Evolutionary conservation across 2,888 invertebrate species (phyloP).

Genomic region (Drosophila helvetica): DNA sequence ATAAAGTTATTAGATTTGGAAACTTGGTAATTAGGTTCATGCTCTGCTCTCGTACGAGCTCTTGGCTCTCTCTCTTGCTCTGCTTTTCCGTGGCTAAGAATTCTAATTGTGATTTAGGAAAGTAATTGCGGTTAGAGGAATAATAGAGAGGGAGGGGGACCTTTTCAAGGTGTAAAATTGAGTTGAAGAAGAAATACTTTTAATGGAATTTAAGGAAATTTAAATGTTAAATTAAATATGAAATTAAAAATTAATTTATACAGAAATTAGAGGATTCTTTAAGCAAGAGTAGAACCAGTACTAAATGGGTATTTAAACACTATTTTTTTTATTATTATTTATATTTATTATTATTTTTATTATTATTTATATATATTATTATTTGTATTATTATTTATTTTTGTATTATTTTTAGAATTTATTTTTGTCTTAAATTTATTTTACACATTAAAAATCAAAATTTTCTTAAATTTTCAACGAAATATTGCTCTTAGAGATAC

Average conservation of each 20-base stretch:
- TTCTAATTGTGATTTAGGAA: neutral
- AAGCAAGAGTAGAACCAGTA: neutral
- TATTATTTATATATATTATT: too few relatives aligned
- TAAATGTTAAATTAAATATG: too few relatives aligned
- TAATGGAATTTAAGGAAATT: neutral
- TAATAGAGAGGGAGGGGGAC: neutral
- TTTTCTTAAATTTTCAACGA: neutral
- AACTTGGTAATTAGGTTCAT: conserved; percentile 48
- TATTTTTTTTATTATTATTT: too few relatives aligned
- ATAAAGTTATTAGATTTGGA: conserved; percentile 51
- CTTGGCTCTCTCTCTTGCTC: conserved; percentile 26
- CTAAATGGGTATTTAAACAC: too few relatives aligned
- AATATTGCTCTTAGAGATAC: neutral
- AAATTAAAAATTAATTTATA: neutral
- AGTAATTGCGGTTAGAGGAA: neutral
- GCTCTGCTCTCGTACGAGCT: conserved; percentile 16
- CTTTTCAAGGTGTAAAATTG: neutral
- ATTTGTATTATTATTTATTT: too few relatives aligned
- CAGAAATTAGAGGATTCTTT: neutral
- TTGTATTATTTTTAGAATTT: too few relatives aligned
- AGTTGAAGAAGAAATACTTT: neutral
- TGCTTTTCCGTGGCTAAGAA: neutral
- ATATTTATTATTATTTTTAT: too few relatives aligned
- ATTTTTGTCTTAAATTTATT: too few relatives aligned
- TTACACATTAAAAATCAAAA: too few relatives aligned